Conservation (phyloP, 2,113 vertebrate genomes). For the human (Homo sapiens) region GRCh38 chr4:115883001-115883500, state of each 20-base stretch:
- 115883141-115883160: neutral
- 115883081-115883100: neutral
- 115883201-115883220: neutral
- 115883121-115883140: neutral
- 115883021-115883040: neutral
- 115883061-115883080: neutral
- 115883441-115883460: neutral
- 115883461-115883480: neutral
- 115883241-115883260: neutral
- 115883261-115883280: neutral
- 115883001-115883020: neutral
- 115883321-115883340: neutral
- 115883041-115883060: neutral
- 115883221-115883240: neutral
- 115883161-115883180: neutral
- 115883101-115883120: neutral
- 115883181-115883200: neutral
- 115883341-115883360: neutral
- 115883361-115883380: neutral
- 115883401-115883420: neutral
- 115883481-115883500: neutral
- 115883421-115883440: neutral
- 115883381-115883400: neutral
- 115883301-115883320: too few relatives aligned
- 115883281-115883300: neutral